Conservation (phyloP, 2,797 vertebrate species). For the Pseudomugil tenellus region DNA sequence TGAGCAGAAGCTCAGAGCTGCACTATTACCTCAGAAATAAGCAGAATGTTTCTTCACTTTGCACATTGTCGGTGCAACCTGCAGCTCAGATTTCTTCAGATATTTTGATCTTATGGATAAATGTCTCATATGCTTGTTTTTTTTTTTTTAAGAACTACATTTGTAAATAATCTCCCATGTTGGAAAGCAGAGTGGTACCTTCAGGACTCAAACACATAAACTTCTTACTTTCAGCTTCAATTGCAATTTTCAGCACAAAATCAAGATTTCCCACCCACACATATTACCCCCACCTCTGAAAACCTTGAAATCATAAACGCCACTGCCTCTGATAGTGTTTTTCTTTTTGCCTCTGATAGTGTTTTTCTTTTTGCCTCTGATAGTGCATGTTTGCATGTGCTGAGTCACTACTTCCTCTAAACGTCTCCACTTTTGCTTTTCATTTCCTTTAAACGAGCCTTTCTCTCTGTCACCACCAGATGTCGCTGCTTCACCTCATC, state of each 20-base stretch:
- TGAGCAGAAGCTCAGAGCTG: not conserved
- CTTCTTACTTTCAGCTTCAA: not conserved
- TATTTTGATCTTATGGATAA: not conserved
- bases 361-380: too few species aligned
- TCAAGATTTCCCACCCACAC: too few species aligned
- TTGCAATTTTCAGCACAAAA: not conserved
- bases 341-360: too few species aligned
- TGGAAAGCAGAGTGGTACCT: not conserved
- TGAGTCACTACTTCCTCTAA: slow-evolving; percentile 52
- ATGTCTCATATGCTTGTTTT: not conserved
- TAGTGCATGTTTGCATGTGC: not conserved
- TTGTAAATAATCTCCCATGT: not conserved
- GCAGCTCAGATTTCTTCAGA: not conserved
- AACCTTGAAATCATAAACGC: not conserved
- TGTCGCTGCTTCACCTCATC: slow-evolving; percentile 29
- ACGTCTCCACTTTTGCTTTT: slow-evolving; percentile 55
- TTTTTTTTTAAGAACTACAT: not conserved
- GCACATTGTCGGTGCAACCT: not conserved
- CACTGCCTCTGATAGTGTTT: too few species aligned
- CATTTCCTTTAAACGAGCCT: slow-evolving; percentile 32
- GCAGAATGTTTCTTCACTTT: too few species aligned
- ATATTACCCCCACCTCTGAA: too few species aligned
- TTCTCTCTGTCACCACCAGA: slow-evolving; percentile 29
- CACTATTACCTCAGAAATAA: too few species aligned
- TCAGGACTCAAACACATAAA: not conserved